phyloP scores from a whole-genome alignment of 2,797 vertebrate species.

The Cyprinodon diabolis region DNA sequence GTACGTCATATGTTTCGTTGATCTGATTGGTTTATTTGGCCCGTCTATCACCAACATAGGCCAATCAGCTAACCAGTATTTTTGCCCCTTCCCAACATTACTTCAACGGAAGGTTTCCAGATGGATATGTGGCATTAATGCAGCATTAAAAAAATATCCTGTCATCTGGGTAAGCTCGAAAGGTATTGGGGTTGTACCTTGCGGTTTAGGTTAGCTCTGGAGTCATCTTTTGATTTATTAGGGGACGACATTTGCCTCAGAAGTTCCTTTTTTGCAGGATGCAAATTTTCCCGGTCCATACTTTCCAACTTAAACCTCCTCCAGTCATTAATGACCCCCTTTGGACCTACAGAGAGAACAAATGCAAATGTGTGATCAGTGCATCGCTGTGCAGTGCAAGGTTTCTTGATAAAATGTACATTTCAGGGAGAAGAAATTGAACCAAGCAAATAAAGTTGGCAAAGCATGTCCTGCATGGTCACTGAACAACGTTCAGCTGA shows the following conservation, averaged over 20 bases:
- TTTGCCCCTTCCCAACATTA: too few relatives aligned
- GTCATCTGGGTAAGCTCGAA: neutral
- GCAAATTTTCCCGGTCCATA: constrained; percentile 86
- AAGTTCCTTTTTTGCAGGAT: constrained; percentile 89
- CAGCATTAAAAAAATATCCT: neutral
- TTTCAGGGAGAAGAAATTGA: too few relatives aligned
- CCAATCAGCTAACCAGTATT: too few relatives aligned
- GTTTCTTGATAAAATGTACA: too few relatives aligned
- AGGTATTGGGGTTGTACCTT: constrained; percentile 80
- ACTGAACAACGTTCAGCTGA: too few relatives aligned
- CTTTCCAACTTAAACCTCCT: constrained; percentile 96
- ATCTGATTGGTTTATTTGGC: too few relatives aligned
- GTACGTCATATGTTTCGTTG: too few relatives aligned
- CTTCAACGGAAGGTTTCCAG: too few relatives aligned
- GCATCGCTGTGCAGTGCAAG: neutral
- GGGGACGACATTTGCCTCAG: constrained; percentile 95
- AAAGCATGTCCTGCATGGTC: too few relatives aligned
- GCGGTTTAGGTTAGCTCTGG: constrained; percentile 84
- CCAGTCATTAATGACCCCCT: constrained; percentile 98
- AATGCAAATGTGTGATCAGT: neutral
- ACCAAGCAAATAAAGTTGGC: too few relatives aligned
- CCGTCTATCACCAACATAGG: too few relatives aligned
- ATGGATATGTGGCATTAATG: too few relatives aligned
- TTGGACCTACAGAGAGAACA: constrained; percentile 85
- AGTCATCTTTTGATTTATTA: constrained; percentile 78